A percentile compares a stretch with the other conserved stretches of the same genome.
phyloP scores from a whole-genome alignment of 2,797 vertebrate species.

The Myripristis murdjan region DNA sequence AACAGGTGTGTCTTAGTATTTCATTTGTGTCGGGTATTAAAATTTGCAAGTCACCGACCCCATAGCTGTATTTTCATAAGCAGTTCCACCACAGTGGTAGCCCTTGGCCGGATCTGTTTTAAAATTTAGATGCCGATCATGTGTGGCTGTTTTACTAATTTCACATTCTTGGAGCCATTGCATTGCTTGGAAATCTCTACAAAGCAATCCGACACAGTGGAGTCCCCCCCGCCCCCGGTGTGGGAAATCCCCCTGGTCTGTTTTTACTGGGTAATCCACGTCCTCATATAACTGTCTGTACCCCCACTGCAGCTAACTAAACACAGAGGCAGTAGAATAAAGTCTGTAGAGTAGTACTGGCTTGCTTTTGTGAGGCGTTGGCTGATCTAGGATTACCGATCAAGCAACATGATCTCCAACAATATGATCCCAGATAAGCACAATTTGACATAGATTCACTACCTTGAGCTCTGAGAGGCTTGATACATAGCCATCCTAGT shows the following conservation, averaged over 20 bases:
- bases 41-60: too few relatives aligned
- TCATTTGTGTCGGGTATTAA: too few relatives aligned
- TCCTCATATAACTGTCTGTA: conserved; percentile 57
- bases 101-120: too few relatives aligned
- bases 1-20: too few relatives aligned
- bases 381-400: conserved; percentile 65
- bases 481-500: conserved; percentile 10
- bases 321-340: conserved; percentile 65
- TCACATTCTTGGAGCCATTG: too few relatives aligned
- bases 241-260: conserved; percentile 74
- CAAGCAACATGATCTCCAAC: conserved; percentile 31
- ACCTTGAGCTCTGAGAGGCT: conserved; percentile 19
- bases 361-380: conserved; percentile 42
- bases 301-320: conserved; percentile 73
- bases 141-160: not conserved
- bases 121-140: not conserved
- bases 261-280: conserved; percentile 77
- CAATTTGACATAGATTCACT: not conserved
- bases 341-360: conserved; percentile 52
- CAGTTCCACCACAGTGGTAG: not conserved
- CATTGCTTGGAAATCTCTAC: conserved; percentile 9
- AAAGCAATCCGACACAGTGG: conserved; percentile 31
- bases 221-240: conserved; percentile 50
- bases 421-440: not conserved
- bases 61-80: too few relatives aligned